phyloP scores from a whole-genome alignment of 2,888 invertebrate species.

The Polydrusus tereticollis region DNA sequence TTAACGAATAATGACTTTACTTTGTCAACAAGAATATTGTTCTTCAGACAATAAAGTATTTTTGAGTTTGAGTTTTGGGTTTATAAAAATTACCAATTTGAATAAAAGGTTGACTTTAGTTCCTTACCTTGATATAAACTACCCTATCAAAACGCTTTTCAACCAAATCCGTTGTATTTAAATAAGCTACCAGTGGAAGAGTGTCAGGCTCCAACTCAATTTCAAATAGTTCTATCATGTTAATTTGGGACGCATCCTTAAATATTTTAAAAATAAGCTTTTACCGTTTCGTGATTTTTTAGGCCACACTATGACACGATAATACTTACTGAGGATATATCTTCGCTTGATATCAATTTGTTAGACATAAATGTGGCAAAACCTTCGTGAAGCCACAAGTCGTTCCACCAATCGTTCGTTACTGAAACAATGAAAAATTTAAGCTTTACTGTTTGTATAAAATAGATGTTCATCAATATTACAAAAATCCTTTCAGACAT shows the following conservation, averaged over 20 bases:
- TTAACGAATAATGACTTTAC: too few relatives aligned
- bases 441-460: background rate
- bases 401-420: constrained; percentile 59
- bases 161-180: background rate
- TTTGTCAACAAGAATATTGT: too few relatives aligned
- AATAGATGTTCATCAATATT: too few relatives aligned
- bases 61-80: background rate
- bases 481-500: too few relatives aligned
- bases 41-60: too few relatives aligned
- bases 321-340: background rate
- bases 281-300: too few relatives aligned
- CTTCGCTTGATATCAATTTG: constrained; percentile 44
- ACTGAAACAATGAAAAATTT: constrained; percentile 48
- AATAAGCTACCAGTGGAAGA: constrained; percentile 25
- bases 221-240: background rate
- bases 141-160: constrained; percentile 18
- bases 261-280: background rate
- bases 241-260: background rate
- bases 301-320: too few relatives aligned
- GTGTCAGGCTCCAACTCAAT: background rate
- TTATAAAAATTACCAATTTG: background rate
- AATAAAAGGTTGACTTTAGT: background rate
- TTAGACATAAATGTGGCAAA: constrained; percentile 56
- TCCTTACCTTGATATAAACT: constrained; percentile 27
- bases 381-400: constrained; percentile 59